Percentiles rank a stretch among this genome's conserved stretches.
Evolutionary conservation across 2,888 invertebrate species (phyloP).

Genomic region (Clusia tigrina): DNA sequence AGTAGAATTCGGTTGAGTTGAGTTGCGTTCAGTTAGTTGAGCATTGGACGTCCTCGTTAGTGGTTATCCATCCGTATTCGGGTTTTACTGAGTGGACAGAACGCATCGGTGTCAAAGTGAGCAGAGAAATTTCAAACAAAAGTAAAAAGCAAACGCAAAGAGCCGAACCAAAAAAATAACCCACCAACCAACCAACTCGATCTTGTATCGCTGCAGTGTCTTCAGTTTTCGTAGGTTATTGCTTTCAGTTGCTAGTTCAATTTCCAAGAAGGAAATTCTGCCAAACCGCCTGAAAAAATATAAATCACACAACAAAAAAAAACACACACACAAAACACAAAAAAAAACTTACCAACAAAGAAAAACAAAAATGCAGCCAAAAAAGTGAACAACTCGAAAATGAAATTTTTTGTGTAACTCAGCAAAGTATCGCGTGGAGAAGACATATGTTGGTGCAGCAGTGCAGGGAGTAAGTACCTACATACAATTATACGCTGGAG

Average conservation of each 20-base stretch:
- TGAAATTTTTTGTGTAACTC: slow-evolving; percentile 18
- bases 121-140: slow-evolving; percentile 18
- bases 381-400: no score
- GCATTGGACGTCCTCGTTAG: slow-evolving; percentile 60
- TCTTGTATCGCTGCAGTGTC: not conserved
- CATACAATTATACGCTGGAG: not conserved
- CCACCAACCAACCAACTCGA: not conserved
- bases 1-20: no score
- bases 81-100: slow-evolving; percentile 40
- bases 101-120: slow-evolving; percentile 18
- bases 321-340: no score
- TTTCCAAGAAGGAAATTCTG: slow-evolving; percentile 11
- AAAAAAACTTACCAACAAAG: no score
- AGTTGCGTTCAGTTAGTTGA: slow-evolving; percentile 56
- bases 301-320: not conserved
- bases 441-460: slow-evolving; percentile 17
- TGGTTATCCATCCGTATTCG: no score
- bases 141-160: slow-evolving; percentile 19
- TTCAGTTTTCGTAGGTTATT: not conserved
- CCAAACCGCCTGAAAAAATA: not conserved
- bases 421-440: slow-evolving; percentile 27
- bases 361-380: no score
- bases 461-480: slow-evolving; percentile 2
- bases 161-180: no score
- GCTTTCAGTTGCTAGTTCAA: slow-evolving; percentile 17